Conservation (phyloP, 1,140 invertebrate species). For the Plutomurus gul region DNA sequence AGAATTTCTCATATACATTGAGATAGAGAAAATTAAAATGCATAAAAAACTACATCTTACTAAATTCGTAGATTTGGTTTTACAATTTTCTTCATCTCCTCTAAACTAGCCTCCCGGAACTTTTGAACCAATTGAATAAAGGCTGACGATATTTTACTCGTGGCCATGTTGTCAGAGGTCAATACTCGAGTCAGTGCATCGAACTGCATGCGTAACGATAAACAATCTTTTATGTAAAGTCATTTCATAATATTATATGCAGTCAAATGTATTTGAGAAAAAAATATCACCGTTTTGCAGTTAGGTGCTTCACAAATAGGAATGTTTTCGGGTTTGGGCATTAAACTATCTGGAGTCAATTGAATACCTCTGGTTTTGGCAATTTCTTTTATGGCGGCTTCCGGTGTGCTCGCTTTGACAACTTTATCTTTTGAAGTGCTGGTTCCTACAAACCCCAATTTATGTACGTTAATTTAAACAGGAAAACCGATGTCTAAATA, state of each 20-base stretch:
- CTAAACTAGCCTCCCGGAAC: constrained; percentile 63
- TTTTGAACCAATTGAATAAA: constrained; percentile 68
- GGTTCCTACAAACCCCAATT: too few relatives aligned
- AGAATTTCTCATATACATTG: constrained; percentile 10
- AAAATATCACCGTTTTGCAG: constrained; percentile 59
- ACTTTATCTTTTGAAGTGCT: constrained; percentile 46
- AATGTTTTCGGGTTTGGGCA: constrained; percentile 53
- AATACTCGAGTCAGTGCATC: constrained; percentile 56
- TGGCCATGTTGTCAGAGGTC: constrained; percentile 65
- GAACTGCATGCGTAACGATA: constrained; percentile 59
- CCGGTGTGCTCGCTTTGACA: constrained; percentile 55
- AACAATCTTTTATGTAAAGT: constrained; percentile 63
- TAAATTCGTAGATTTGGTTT: constrained; percentile 55
- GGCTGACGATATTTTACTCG: constrained; percentile 65
- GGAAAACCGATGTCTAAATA: background rate
- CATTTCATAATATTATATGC: constrained; percentile 47
- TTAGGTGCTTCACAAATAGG: constrained; percentile 59
- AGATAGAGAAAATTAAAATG: background rate
- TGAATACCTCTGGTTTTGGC: constrained; percentile 40
- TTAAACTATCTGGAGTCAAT: constrained; percentile 48
- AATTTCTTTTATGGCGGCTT: constrained; percentile 56
- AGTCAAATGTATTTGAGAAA: background rate
- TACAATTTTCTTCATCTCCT: constrained; percentile 67
- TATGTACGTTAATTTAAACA: background rate
- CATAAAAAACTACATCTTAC: constrained; percentile 46